Evolutionary conservation across 2,113 vertebrate genomes (phyloP).

Genomic region (Coptodon rendalli): DNA sequence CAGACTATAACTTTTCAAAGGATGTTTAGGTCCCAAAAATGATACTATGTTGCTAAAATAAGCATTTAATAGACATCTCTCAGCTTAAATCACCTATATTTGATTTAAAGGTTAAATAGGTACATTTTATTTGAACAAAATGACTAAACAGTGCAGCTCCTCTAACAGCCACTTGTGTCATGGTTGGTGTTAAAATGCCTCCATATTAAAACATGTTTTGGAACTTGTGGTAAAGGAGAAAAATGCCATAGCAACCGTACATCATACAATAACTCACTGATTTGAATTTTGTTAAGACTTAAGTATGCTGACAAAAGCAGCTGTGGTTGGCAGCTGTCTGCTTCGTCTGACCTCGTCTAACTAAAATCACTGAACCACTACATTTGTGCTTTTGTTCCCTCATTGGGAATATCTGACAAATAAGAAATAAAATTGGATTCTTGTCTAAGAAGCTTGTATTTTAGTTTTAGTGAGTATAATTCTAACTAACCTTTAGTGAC

Average conservation of each 20-base stretch:
- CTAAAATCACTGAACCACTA: background rate
- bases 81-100: background rate
- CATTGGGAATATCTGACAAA: background rate
- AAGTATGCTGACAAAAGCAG: background rate
- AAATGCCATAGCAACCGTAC: background rate
- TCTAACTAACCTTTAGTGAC: background rate
- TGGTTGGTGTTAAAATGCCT: background rate
- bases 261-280: background rate
- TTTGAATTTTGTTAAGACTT: background rate
- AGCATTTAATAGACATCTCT: background rate
- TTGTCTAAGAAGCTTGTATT: background rate
- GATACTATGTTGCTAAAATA: background rate
- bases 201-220: background rate
- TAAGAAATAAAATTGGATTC: background rate
- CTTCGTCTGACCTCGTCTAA: background rate
- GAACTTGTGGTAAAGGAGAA: background rate
- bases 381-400: background rate
- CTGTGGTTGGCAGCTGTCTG: background rate
- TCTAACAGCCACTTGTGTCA: background rate
- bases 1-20: background rate
- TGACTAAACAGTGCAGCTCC: background rate
- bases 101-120: background rate
- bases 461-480: background rate
- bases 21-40: background rate
- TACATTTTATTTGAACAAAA: background rate